Evolutionary conservation across 2,797 vertebrate genomes (phyloP), one percentile per base, ranked within the genome.

Genomic region (Vespertilio murinus): DNA sequence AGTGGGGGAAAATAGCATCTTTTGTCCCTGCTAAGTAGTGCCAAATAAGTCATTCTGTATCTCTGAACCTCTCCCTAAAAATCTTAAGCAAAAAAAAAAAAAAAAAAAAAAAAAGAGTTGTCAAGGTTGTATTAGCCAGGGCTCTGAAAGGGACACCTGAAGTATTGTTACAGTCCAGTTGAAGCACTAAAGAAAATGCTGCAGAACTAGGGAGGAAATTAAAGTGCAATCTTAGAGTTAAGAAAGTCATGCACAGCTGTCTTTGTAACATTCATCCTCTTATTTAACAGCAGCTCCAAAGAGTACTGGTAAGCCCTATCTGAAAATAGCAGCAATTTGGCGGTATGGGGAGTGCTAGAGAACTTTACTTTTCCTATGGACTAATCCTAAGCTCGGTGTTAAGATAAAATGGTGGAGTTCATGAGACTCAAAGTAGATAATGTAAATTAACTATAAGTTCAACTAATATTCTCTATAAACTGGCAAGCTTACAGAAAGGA

Each of bases 401-500:
- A 88, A 9, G 42, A 42, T n/a, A 94, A 86, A 69, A 67, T 82
- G n/a, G 40, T 42, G 7, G 33, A 64, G 18, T 90, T 94, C n/a
- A 17, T 80, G 33, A 71, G 33, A 69, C 40, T 88, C 92, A 74
- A 84, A 82, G 23, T 42, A 83, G 7, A 35, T 52, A n/a, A 3
- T 90, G 22, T 71, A 91, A 91, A 92, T 74, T 79, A 93, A 7
- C 33, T 86, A 64, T 40, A 93, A 84, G 45, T 81, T 91, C 89
- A 91, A 40, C 33, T 64, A 84, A 73, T 77, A 64, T 52, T 69
- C 42, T 30, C 42, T 6, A 0, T 84, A 84, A 65, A 71, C 28
- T 12, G 0, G 23, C 69, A 81, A 95, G 13, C 17, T 89, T 94
- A 61, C 3, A 74, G 83, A 86, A 93, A 93, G 12, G 30, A 83